Evolutionary conservation across 2,797 vertebrate species (phyloP).

Genomic region (Simalia tracyae): DNA sequence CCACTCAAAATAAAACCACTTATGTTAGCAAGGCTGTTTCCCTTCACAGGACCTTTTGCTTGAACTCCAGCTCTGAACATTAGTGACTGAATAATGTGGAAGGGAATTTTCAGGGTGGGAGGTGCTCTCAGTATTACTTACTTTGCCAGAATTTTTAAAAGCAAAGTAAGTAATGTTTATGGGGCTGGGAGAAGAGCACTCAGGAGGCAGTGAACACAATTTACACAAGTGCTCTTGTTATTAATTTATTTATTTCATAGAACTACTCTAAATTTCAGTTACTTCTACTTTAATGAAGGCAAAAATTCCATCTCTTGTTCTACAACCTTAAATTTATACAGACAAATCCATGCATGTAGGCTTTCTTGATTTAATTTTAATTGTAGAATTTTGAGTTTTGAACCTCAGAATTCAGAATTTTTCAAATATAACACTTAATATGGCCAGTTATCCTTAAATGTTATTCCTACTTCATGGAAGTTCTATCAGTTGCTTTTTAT

Average conservation of each 20-base stretch:
- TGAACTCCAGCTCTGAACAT: conserved; percentile 34
- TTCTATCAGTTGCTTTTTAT: not conserved
- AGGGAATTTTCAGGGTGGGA: not conserved
- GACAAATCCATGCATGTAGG: too few relatives aligned
- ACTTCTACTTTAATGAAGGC: not conserved
- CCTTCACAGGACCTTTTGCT: conserved; percentile 57
- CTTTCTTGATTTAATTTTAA: not conserved
- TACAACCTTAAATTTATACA: not conserved
- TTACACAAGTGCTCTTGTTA: not conserved
- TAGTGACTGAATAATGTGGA: conserved; percentile 4
- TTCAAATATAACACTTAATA: not conserved
- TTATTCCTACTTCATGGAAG: not conserved
- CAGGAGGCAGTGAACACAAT: too few relatives aligned
- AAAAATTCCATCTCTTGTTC: not conserved
- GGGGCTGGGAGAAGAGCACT: not conserved
- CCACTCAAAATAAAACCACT: conserved; percentile 47
- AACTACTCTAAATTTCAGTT: not conserved
- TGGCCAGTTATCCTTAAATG: not conserved
- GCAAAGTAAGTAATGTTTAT: not conserved
- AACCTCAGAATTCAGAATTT: not conserved
- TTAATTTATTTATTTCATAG: too few relatives aligned
- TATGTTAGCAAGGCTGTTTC: conserved; percentile 49
- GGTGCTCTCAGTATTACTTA: not conserved
- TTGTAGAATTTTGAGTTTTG: not conserved
- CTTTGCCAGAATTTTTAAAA: not conserved